These are phyloP conservation scores for Spisula solida DNA, from an alignment of 2,888 invertebrate genomes.

Conservation along the genomic window DNA sequence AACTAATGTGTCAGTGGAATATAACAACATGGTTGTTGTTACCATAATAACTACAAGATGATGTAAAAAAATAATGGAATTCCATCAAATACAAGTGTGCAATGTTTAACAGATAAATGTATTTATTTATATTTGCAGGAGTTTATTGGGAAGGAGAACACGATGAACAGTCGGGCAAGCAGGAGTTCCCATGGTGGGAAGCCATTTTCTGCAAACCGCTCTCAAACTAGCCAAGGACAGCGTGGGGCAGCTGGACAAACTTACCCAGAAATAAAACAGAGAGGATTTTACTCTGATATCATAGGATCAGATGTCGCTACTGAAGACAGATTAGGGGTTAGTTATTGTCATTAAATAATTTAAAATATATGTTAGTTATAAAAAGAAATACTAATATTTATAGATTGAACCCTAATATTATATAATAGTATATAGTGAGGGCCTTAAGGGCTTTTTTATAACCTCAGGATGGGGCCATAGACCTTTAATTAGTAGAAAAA, in stretches of 20 bases:
- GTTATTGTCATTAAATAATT: not conserved
- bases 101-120: too few relatives aligned
- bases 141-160: not conserved
- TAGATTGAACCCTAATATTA: not conserved
- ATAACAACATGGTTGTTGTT: too few relatives aligned
- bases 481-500: too few relatives aligned
- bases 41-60: too few relatives aligned
- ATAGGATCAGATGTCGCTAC: constrained; percentile 79
- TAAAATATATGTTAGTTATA: not conserved
- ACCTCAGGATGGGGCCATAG: too few relatives aligned
- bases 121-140: too few relatives aligned
- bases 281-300: constrained; percentile 87
- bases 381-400: not conserved
- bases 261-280: constrained; percentile 87
- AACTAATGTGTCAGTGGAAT: too few relatives aligned
- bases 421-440: too few relatives aligned
- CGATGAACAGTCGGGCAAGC: constrained; percentile 74
- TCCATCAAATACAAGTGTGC: too few relatives aligned
- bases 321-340: constrained; percentile 75
- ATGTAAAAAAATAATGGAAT: too few relatives aligned
- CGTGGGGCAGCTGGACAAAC: constrained; percentile 76
- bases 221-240: constrained; percentile 62
- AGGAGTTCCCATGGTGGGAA: constrained; percentile 78
- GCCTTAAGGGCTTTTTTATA: too few relatives aligned
- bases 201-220: constrained; percentile 82